Evolutionary conservation across 2,113 vertebrate species (phyloP), one percentile per base, ranked within the genome.

Genomic region (Echinops telfairi): DNA sequence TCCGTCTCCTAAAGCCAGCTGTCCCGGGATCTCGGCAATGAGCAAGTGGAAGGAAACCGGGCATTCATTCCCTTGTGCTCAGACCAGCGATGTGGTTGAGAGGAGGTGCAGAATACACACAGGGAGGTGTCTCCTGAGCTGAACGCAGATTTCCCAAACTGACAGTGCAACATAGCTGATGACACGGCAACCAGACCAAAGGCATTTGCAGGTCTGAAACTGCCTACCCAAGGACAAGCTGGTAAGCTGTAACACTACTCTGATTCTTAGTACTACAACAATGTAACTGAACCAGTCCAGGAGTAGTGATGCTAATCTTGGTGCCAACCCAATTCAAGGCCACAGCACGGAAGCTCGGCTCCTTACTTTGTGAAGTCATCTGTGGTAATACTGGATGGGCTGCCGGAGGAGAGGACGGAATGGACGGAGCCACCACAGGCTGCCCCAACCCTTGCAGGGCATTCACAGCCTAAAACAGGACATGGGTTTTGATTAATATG

Each of bases 381-480:
- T 98, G 97, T 89, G 98, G 97, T 77, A 97, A 92, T 0, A 89
- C 94, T 0, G 95, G 89, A 4, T 96, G 98, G 75, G 96, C 94
- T 73, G 97, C 98, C 73, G 97, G 98, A 8, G 95, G 98, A 38
- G 97, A 95, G 91, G 91, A 98, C 97, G 87, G 98, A 84, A 91
- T 12, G 0, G 98, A 97, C 14, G 98, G 97, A 0, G 98, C 95
- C 33, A 97, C 97, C 19, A 97, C 60, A 0, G 98, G 97, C 6
- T 94, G 98, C 0, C 98, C 96, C 88, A 97, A 97, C 53, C 94
- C 96, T 96, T 98, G 97, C 78, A 97, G 93, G 0, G 93, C 93
- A 70, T 96, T 98, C 81, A 98, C 97, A 95, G 99, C 99, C 99
- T 99, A 89, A 16, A 97, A 97, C 92, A 82, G 96, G 25, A 85